Conservation (phyloP, 2,797 vertebrate species). For the Antennarius maculatus region DNA sequence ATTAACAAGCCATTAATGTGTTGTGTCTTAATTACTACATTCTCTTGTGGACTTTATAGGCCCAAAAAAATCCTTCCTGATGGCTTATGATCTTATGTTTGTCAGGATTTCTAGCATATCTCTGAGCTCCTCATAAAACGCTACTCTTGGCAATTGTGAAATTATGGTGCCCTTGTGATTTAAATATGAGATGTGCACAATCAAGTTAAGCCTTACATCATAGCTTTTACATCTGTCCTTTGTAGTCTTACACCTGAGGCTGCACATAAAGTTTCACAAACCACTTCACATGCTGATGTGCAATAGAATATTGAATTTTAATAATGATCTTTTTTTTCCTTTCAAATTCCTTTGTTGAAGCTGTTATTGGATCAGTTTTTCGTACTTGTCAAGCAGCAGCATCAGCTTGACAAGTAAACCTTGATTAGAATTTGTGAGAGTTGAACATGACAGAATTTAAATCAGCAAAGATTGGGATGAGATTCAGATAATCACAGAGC, state of each 20-base stretch:
- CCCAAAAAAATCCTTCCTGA: not conserved
- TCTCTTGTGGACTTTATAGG: not conserved
- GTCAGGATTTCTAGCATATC: not conserved
- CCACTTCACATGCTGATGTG: not conserved
- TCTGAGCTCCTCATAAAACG: not conserved
- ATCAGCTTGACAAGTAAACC: constrained; percentile 11
- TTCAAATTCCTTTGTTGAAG: constrained; percentile 6
- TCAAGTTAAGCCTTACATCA: not conserved
- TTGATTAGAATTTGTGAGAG: constrained; percentile 44
- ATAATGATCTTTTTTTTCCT: not conserved
- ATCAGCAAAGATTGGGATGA: constrained; percentile 3
- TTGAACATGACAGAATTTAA: constrained; percentile 10
- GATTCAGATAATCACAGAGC: constrained; percentile 3
- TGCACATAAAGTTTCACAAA: not conserved
- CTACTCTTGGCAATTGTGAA: not conserved
- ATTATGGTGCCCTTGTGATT: not conserved
- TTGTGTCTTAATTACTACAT: not conserved
- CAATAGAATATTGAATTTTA: not conserved
- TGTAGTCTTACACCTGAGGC: not conserved
- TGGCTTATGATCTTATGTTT: not conserved
- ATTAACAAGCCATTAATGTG: not conserved
- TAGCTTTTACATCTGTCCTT: not conserved
- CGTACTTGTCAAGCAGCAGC: constrained; percentile 9
- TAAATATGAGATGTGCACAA: not conserved
- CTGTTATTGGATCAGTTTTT: not conserved